These are phyloP conservation scores for Aphis craccivora DNA, from an alignment of 1,140 invertebrate species.

Conservation along the genomic window DNA sequence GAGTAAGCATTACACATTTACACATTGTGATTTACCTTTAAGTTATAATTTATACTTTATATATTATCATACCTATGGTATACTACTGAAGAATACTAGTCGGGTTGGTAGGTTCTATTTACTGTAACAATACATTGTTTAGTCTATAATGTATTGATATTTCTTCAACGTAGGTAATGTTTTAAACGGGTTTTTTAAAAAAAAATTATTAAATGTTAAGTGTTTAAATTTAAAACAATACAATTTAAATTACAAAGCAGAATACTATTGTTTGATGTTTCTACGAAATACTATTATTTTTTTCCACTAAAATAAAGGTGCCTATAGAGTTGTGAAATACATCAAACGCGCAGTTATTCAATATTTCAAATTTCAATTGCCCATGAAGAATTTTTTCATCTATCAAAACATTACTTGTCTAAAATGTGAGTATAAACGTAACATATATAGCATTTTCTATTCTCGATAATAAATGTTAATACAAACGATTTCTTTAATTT, in stretches of 20 bases:
- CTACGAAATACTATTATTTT: background rate
- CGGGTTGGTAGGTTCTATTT: background rate
- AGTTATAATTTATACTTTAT: background rate
- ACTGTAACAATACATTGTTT: background rate
- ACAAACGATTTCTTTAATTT: background rate
- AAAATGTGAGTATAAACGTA: background rate
- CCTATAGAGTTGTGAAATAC: background rate
- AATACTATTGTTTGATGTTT: background rate
- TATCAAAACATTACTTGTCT: background rate
- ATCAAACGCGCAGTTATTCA: background rate
- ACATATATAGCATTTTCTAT: background rate
- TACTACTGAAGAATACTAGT: no score
- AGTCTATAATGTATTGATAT: background rate
- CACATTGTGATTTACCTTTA: background rate
- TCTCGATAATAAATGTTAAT: background rate
- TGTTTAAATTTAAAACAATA: constrained; percentile 18
- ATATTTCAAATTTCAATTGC: background rate
- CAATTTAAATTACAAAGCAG: background rate
- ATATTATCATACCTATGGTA: background rate
- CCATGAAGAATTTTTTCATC: background rate
- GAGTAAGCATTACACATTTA: background rate
- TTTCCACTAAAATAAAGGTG: background rate
- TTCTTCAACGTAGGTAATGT: background rate
- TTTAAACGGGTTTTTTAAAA: background rate
- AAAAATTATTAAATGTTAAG: background rate